A percentile compares a stretch with the other conserved stretches of the same genome.
Evolutionary conservation across 2,888 invertebrate species (phyloP).

Genomic region (Lasioglossum vierecki): DNA sequence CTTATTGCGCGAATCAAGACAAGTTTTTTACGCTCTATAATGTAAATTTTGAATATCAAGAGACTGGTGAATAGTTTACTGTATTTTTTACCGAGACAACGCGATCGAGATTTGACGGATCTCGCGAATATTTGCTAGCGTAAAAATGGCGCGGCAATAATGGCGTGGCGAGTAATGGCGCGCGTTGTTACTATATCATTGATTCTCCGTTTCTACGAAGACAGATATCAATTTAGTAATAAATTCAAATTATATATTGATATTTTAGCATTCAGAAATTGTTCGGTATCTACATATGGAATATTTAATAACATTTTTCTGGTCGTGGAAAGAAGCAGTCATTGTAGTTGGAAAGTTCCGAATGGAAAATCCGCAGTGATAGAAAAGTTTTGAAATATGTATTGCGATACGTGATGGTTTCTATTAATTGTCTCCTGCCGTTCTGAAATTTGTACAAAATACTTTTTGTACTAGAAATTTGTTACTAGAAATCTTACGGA

Average conservation of each 20-base stretch:
- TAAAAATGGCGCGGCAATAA: constrained; percentile 5
- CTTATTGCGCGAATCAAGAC: neutral
- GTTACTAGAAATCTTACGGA: neutral
- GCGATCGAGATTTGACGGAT: neutral
- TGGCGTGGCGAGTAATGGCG: neutral
- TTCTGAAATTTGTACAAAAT: neutral
- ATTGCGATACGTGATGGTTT: neutral
- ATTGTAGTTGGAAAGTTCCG: neutral
- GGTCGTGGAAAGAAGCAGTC: neutral
- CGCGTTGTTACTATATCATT: neutral
- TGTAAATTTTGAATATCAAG: neutral
- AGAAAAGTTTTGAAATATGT: neutral
- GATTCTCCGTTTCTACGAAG: neutral
- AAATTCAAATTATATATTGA: neutral
- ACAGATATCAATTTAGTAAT: neutral
- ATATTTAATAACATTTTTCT: neutral
- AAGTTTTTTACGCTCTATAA: neutral
- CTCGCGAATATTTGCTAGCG: neutral
- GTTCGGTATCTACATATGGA: neutral
- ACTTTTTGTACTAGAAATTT: no score
- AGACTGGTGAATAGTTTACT: neutral
- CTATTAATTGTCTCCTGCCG: neutral
- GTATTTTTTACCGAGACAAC: neutral
- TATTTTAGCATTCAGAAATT: neutral
- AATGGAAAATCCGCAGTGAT: neutral